A percentile compares a stretch with the other conserved stretches of the same genome.
Conservation (phyloP, 2,113 vertebrate species). For the Nothobranchius furzeri region DNA sequence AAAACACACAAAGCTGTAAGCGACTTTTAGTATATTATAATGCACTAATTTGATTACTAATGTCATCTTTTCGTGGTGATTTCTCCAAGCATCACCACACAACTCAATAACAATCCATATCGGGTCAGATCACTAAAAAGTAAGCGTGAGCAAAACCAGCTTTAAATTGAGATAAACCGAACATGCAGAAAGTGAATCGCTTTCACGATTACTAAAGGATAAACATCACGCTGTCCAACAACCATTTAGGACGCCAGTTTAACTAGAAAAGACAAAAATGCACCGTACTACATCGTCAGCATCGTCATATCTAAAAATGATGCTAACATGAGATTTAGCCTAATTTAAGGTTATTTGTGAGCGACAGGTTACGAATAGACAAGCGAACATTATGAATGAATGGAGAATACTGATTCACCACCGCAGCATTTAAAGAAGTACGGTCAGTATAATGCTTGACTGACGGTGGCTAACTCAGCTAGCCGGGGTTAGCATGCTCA, state of each 20-base stretch:
- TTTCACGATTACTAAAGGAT: background rate
- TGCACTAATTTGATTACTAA: background rate
- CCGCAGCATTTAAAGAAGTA: constrained; percentile 20
- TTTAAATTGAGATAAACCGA: background rate
- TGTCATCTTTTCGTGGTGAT: background rate
- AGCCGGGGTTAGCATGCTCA: constrained; percentile 32
- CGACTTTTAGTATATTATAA: background rate
- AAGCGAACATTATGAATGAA: background rate
- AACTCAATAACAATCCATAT: background rate
- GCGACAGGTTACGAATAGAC: background rate
- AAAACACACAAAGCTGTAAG: constrained; percentile 18
- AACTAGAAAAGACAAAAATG: background rate
- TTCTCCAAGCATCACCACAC: background rate
- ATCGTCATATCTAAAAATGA: background rate
- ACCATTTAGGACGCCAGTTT: too few species aligned
- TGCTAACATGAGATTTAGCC: background rate
- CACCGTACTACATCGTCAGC: background rate
- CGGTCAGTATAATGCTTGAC: constrained; percentile 10
- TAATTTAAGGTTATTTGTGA: background rate
- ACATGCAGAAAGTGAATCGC: background rate
- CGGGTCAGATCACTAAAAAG: background rate
- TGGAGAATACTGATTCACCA: constrained; percentile 19
- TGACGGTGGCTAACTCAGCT: constrained; percentile 55
- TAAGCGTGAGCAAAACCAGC: background rate
- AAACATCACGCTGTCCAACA: background rate